Percentiles rank a stretch among this genome's conserved stretches.
These are phyloP conservation scores for Dynastes hyllus DNA, from an alignment of 2,888 invertebrate species.

Conservation along the genomic window DNA sequence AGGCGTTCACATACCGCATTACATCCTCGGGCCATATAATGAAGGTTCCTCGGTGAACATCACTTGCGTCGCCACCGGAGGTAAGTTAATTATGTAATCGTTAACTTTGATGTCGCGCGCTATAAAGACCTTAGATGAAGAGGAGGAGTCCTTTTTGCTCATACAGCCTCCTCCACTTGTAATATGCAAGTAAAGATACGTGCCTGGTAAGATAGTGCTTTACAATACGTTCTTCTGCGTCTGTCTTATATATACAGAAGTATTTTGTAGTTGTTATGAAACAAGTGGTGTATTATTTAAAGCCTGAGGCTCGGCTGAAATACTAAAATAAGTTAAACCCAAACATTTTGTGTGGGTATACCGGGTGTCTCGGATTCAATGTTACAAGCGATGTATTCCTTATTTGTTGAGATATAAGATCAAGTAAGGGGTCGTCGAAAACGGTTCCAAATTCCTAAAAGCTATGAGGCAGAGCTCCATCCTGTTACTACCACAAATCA, in stretches of 20 bases:
- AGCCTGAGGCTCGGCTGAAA: no score
- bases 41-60: constrained; percentile 88
- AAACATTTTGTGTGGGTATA: no score
- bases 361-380: no score
- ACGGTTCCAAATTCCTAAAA: no score
- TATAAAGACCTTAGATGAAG: not conserved
- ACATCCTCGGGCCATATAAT: constrained; percentile 88
- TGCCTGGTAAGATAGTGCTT: not conserved
- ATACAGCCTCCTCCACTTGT: constrained; percentile 14
- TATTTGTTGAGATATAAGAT: no score
- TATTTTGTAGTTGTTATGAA: not conserved
- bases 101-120: constrained; percentile 48
- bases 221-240: no score
- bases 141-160: constrained; percentile 35
- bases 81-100: constrained; percentile 73
- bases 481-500: no score
- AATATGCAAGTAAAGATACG: not conserved
- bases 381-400: no score
- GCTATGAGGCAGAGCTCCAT: no score
- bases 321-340: no score
- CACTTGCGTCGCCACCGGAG: constrained; percentile 89
- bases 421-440: no score
- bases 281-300: not conserved
- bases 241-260: not conserved
- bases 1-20: constrained; percentile 83